Percentiles rank a stretch among this genome's conserved stretches.
Conservation (phyloP, 2,113 vertebrate genomes). For the Thymallus thymallus region DNA sequence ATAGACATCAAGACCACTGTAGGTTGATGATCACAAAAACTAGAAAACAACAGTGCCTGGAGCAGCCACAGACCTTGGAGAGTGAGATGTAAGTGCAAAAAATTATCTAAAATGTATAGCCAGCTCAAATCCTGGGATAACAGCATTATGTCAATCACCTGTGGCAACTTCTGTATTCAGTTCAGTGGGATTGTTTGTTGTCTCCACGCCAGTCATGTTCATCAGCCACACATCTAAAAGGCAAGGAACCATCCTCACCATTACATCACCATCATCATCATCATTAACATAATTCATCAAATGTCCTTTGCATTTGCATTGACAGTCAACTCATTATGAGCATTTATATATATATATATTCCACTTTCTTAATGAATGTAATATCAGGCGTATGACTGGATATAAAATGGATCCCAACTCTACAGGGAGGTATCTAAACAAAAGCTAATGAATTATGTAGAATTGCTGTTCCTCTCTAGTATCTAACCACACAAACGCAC, state of each 20-base stretch:
- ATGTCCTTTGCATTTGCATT: neutral
- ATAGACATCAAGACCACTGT: neutral
- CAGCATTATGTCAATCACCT: too few species aligned
- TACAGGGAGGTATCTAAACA: conserved; percentile 41
- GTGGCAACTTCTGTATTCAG: too few species aligned
- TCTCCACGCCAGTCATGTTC: too few species aligned
- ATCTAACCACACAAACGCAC: conserved; percentile 26
- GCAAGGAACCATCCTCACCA: neutral
- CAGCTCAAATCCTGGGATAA: too few species aligned
- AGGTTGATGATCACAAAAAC: neutral
- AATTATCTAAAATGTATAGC: too few species aligned
- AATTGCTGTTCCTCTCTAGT: conserved; percentile 11
- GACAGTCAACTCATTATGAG: neutral
- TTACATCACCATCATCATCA: neutral
- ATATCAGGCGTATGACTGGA: conserved; percentile 12
- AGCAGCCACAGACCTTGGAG: too few species aligned
- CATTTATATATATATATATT: neutral
- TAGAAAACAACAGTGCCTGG: too few species aligned
- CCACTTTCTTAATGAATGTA: neutral
- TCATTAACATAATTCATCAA: neutral
- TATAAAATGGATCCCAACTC: conserved; percentile 40
- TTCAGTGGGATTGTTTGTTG: too few species aligned
- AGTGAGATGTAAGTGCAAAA: too few species aligned
- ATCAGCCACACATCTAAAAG: too few species aligned
- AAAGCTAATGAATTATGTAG: conserved; percentile 47